Evolutionary conservation across 2,888 invertebrate species (phyloP).

Genomic region (Erannis defoliaria): DNA sequence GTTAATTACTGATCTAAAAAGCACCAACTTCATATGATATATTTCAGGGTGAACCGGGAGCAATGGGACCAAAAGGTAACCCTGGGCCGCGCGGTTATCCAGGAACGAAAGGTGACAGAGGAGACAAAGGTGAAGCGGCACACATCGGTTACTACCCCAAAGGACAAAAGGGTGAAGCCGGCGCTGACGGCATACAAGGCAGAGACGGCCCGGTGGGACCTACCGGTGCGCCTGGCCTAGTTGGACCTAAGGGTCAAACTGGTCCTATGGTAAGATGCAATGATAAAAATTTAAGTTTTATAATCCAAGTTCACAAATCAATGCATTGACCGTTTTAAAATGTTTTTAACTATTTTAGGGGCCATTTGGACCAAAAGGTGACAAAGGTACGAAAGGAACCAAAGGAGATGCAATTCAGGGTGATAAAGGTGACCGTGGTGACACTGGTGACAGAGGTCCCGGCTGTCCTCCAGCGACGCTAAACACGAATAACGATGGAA

Average conservation of each 20-base stretch:
- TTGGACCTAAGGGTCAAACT: conserved; percentile 87
- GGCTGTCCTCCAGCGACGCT: conserved; percentile 64
- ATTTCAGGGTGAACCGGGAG: conserved; percentile 91
- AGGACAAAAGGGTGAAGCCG: conserved; percentile 95
- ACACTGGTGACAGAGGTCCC: conserved; percentile 82
- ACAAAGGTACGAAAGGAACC: conserved; percentile 89
- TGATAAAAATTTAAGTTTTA: background rate
- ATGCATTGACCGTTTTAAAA: background rate
- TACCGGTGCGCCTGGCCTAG: conserved; percentile 85
- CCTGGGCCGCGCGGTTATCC: conserved; percentile 92
- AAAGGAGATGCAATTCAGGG: conserved; percentile 84
- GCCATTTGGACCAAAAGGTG: conserved; percentile 89
- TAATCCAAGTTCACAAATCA: background rate
- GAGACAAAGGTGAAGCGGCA: conserved; percentile 94
- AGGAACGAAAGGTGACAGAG: conserved; percentile 89
- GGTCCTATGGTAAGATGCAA: conserved; percentile 85
- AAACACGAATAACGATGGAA: conserved; percentile 66
- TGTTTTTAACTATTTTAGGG: conserved; percentile 80
- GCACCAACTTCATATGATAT: background rate
- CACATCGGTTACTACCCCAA: conserved; percentile 89
- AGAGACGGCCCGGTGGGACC: conserved; percentile 88
- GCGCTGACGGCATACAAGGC: conserved; percentile 91
- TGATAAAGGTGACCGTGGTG: conserved; percentile 88
- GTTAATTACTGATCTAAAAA: background rate
- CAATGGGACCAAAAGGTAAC: conserved; percentile 89